Conservation (phyloP, 2,888 invertebrate genomes). For the Spodoptera littoralis region DNA sequence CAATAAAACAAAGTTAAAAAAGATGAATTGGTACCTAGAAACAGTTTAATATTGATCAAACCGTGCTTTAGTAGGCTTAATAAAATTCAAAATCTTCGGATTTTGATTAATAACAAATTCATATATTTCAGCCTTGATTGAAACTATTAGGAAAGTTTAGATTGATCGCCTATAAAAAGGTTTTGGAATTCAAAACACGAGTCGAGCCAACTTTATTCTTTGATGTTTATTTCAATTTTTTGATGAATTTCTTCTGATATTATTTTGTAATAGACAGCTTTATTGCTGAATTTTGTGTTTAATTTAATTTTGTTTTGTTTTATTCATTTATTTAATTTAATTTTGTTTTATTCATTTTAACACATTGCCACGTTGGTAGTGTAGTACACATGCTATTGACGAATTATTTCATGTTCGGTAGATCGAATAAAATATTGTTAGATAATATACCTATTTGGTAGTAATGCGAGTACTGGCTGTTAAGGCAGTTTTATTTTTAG, state of each 20-base stretch:
- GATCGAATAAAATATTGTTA: no score
- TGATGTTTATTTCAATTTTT: conserved; percentile 35
- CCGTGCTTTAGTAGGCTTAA: conserved; percentile 18
- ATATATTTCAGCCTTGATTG: conserved; percentile 41
- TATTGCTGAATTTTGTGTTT: conserved; percentile 7
- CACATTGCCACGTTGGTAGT: no score
- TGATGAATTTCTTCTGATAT: conserved; percentile 21
- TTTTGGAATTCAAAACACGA: conserved; percentile 40
- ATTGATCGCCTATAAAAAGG: conserved; percentile 42
- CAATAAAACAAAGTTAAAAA: conserved; percentile 1
- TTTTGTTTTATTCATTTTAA: neutral
- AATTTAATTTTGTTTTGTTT: neutral
- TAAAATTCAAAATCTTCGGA: conserved; percentile 32
- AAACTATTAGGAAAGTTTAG: conserved; percentile 49
- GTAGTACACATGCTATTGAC: no score
- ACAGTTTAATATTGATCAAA: conserved; percentile 29
- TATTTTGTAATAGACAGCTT: conserved; percentile 26
- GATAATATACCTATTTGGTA: no score
- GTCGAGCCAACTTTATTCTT: conserved; percentile 30
- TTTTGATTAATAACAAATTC: conserved; percentile 43
- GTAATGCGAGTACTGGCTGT: no score
- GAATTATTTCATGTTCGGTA: no score
- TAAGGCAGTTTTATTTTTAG: no score
- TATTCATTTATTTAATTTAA: neutral
- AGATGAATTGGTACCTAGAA: conserved; percentile 2